Evolutionary conservation across 1,140 invertebrate species (phyloP).

Genomic region (Carcinoscorpius rotundicauda): DNA sequence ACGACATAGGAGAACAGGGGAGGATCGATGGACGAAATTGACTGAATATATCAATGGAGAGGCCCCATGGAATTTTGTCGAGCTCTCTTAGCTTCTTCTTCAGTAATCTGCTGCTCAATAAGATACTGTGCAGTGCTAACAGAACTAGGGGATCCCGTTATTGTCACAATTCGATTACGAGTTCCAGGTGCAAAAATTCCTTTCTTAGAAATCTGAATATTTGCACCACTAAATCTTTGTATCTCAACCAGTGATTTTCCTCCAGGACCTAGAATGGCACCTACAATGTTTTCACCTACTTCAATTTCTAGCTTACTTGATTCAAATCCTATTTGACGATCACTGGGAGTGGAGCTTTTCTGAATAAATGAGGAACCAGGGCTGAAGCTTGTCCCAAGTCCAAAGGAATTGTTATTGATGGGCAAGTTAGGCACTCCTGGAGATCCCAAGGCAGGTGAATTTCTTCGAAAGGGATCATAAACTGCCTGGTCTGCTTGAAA

Average conservation of each 20-base stretch:
- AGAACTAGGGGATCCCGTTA: constrained; percentile 72
- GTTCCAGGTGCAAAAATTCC: constrained; percentile 92
- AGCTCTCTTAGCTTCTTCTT: constrained; percentile 87
- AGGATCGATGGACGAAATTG: too few relatives aligned
- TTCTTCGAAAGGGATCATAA: constrained; percentile 24
- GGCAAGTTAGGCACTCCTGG: constrained; percentile 38
- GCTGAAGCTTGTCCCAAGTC: constrained; percentile 49
- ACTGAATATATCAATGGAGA: constrained; percentile 12
- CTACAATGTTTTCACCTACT: constrained; percentile 84
- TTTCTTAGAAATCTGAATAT: constrained; percentile 97
- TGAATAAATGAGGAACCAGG: constrained; percentile 37
- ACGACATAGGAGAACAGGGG: too few relatives aligned
- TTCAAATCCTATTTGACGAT: constrained; percentile 39
- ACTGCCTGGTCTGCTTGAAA: constrained; percentile 21
- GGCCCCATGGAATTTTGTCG: constrained; percentile 48
- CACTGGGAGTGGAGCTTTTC: constrained; percentile 66
- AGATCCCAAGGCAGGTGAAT: constrained; percentile 34
- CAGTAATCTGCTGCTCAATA: constrained; percentile 88
- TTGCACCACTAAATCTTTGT: constrained; percentile 89
- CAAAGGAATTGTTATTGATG: constrained; percentile 62
- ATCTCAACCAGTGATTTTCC: constrained; percentile 92
- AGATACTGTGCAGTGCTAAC: constrained; percentile 83
- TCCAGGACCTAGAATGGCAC: constrained; percentile 89
- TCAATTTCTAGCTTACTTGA: constrained; percentile 71
- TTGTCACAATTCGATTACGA: constrained; percentile 91